Base-by-base conservation (phyloP, 2,113 vertebrate species). In the Cygnus buccinator region DNA sequence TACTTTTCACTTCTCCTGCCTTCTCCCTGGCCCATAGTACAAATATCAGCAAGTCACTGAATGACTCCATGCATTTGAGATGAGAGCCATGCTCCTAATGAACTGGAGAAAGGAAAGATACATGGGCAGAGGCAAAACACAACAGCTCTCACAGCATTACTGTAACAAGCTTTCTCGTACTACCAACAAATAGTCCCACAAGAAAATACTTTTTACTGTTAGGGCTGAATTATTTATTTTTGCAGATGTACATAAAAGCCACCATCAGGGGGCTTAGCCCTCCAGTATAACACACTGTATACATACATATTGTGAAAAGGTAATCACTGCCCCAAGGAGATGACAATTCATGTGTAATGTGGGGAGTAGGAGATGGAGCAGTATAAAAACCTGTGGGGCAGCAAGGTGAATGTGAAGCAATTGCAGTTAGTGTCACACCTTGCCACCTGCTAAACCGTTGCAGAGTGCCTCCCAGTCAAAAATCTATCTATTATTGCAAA, bases 201-300 rank as follows among this genome's bases (percentile, higher is more conserved):
- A 92, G 88, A 95, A 95, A 87, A 66, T 8, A 74, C 6, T 15
- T 85, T 65, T 55, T 55, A 44, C 74, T 72, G 8, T 50, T 84
- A 61, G 28, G 33, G 28, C 17, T 84, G 50, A 89, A 77, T 63
- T 74, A 86, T 65, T 92, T 85, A 52, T 80, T 92, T 92, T 85
- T 80, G 72, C 41, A 92, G 63, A 26, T 66, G 33, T 31, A 46
- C 13, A 20, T 71, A 70, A 77, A 92, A 67, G n/a, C 25, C 61
- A 46, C 55, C 12, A 55, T 0, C 0, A 13, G 33, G 73, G 35
- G 8, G 26, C 28, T 77, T 25, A 54, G 67, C 11, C 33, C 71
- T 75, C 35, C 4, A 4, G n/a, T 65, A 23, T 21, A 68, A 72
- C 33, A 37, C 25, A 83, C 39, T 58, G n/a, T 23, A 26, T 4